phyloP scores from a whole-genome alignment of 2,113 vertebrate species.

The Erythrolamprus reginae region DNA sequence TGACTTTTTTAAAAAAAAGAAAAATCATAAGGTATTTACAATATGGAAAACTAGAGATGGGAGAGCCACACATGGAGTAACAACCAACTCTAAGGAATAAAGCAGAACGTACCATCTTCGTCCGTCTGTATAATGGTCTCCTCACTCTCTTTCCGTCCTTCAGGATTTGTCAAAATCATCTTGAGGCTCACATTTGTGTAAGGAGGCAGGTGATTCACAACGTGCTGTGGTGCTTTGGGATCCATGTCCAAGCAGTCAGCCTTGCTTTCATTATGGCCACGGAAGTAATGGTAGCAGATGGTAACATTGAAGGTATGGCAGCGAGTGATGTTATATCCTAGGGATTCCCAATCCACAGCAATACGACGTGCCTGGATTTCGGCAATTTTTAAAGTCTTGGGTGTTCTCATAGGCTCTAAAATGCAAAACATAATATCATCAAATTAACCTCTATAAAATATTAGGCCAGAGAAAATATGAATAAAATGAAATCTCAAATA shows the following conservation, averaged over 20 bases:
- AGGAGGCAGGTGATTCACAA: constrained; percentile 88
- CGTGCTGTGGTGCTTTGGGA: constrained; percentile 91
- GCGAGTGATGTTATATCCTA: constrained; percentile 98
- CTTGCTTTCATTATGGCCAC: constrained; percentile 84
- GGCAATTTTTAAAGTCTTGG: constrained; percentile 91
- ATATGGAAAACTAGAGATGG: neutral
- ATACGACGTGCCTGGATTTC: constrained; percentile 91
- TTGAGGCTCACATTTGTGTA: constrained; percentile 97
- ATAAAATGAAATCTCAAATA: neutral
- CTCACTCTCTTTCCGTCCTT: constrained; percentile 96
- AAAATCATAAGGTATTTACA: neutral
- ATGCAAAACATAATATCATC: constrained; percentile 11
- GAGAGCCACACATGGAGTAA: neutral
- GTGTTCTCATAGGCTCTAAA: constrained; percentile 96
- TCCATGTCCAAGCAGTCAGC: constrained; percentile 97
- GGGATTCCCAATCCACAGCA: constrained; percentile 95
- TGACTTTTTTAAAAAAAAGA: constrained; percentile 3
- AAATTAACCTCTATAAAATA: constrained; percentile 11
- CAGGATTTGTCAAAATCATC: constrained; percentile 97
- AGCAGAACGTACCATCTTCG: constrained; percentile 82
- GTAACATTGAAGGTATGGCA: constrained; percentile 99
- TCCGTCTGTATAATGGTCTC: constrained; percentile 96
- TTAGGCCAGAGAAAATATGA: neutral
- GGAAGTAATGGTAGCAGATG: constrained; percentile 95
- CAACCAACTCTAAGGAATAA: neutral